Evolutionary conservation across 2,113 vertebrate species (phyloP), one percentile per base, ranked within the genome.

Genomic region (Pelusios castaneus): DNA sequence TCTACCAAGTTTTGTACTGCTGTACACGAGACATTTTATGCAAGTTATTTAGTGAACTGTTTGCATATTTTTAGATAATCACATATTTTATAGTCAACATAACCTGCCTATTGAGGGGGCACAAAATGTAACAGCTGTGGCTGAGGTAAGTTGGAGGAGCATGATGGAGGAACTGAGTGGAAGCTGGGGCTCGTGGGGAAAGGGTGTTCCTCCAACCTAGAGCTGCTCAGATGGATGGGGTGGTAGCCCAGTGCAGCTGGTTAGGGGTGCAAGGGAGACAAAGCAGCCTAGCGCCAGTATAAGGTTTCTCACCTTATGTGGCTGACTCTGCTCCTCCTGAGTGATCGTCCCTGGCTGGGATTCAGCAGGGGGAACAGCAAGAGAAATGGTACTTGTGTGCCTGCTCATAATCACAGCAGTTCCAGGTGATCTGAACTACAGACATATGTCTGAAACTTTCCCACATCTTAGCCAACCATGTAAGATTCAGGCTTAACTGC

Each of bases 401-500:
- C 78, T 77, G 43, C 49, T 10, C 73, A 82, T 27, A 22, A 13
- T 3, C 29, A 81, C 14, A 92, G 79, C 82, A 73, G 60, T 38
- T 54, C 77, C 55, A 56, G 38, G 22, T 73, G 38, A n/a, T 22
- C 27, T 84, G 13, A 47, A 4, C 0, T 13, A 31, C 3, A 2
- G 22, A 56, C 22, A 67, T 80, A 67, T 5, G 17, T 82, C 56
- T 58, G 58, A 41, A 84, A 63, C 29, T 41, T n/a, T 85, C 75
- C 77, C 41, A 29, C 0, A 47, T 10, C 5, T 78, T 7, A 34
- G 51, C 8, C 43, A 52, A 47, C 13, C 41, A 80, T 2, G 3
- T 56, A 24, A 80, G 80, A n/a, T 45, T 25, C 10, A 3, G 84
- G 29, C 38, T 51, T 56, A 80, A n/a, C 9, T 67, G 5, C 4